A percentile compares a stretch with the other conserved stretches of the same genome.
phyloP scores from a whole-genome alignment of 2,113 vertebrate genomes.

The Loxodonta africana region DNA sequence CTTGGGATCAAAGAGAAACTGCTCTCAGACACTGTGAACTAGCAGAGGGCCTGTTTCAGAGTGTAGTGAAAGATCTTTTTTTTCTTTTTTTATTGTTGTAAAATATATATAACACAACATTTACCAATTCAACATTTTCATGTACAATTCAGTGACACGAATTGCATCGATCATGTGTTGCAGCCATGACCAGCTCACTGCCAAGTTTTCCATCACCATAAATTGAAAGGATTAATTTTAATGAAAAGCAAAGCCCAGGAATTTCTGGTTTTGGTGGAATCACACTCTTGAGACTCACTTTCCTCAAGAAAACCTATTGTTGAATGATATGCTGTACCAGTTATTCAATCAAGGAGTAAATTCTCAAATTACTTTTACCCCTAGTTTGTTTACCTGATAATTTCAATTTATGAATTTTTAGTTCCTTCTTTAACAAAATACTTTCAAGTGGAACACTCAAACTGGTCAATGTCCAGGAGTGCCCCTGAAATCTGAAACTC shows the following conservation, averaged over 20 bases:
- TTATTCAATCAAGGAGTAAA: not conserved
- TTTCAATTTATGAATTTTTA: not conserved
- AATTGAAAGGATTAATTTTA: not conserved
- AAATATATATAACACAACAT: too few species aligned
- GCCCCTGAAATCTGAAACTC: not conserved
- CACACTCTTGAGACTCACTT: not conserved
- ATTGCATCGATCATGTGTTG: too few species aligned
- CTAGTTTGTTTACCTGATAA: not conserved
- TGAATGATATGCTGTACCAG: not conserved
- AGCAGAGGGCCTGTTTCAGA: not conserved
- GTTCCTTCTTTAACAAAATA: not conserved
- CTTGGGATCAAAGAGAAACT: not conserved
- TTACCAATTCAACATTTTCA: too few species aligned
- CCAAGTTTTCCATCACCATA: too few species aligned
- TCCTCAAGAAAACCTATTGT: not conserved
- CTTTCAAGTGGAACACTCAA: not conserved
- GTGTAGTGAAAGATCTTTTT: not conserved
- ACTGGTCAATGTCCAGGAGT: not conserved
- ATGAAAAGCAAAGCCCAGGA: not conserved
- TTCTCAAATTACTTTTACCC: not conserved
- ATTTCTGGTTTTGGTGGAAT: not conserved
- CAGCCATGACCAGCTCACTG: too few species aligned
- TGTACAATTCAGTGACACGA: too few species aligned
- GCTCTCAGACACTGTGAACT: too few species aligned
- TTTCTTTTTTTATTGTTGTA: not conserved